Evolutionary conservation across 2,888 invertebrate species (phyloP).

Genomic region (Tridacna gigas): DNA sequence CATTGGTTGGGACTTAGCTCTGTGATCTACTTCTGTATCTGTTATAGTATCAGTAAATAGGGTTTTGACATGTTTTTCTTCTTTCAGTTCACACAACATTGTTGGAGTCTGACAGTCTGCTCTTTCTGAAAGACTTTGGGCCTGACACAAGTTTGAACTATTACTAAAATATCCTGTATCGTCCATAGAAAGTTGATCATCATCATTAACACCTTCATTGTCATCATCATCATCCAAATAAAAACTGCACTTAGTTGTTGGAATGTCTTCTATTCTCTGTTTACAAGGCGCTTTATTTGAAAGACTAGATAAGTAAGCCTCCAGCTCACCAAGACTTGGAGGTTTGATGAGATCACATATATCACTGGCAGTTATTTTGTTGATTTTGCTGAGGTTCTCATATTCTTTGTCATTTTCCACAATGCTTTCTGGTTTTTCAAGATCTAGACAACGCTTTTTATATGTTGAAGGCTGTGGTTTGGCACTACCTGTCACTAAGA

Average conservation of each 20-base stretch:
- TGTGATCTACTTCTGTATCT: neutral
- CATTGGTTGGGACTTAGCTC: neutral
- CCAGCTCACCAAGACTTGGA: constrained; percentile 76
- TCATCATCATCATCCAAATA: constrained; percentile 66
- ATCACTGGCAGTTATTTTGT: constrained; percentile 52
- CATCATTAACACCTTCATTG: constrained; percentile 2
- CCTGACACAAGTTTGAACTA: constrained; percentile 2
- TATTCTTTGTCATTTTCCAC: constrained; percentile 41
- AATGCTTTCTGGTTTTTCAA: constrained; percentile 43
- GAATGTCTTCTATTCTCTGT: constrained; percentile 57
- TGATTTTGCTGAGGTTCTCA: constrained; percentile 37
- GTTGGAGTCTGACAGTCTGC: neutral
- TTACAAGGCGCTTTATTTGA: constrained; percentile 57
- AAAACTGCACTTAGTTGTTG: constrained; percentile 74
- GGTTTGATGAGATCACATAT: constrained; percentile 70
- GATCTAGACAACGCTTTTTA: constrained; percentile 72
- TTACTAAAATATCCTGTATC: neutral
- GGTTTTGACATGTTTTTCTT: constrained; percentile 13
- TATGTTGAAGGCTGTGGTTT: constrained; percentile 60
- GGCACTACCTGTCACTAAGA: constrained; percentile 70
- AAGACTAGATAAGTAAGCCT: constrained; percentile 77
- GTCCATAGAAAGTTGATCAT: neutral
- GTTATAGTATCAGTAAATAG: neutral
- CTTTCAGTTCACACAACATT: neutral
- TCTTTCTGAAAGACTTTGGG: constrained; percentile 59